Base-by-base conservation (phyloP, 2,797 vertebrate genomes). In the Aphelocoma californica region DNA sequence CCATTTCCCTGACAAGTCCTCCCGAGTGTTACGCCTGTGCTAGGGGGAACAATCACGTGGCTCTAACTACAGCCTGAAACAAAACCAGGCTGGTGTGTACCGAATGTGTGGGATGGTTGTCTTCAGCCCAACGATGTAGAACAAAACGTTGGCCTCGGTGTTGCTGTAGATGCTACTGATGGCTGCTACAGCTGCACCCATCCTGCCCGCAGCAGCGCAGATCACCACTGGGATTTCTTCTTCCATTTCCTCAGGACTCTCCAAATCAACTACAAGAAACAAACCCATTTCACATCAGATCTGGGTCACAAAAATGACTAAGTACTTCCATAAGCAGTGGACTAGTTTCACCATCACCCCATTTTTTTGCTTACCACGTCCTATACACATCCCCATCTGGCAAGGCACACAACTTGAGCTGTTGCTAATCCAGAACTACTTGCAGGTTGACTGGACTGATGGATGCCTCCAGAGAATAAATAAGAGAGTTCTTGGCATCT, bases 151-250 rank as follows among this genome's bases (percentile, higher is more conserved):
- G 50, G 98, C 98, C 0, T 98, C 97, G 0, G 99, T 99, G 98
- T 99, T 99, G 98, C 99, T 99, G 71, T 98, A 97, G 97, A 99
- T 96, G 89, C 99, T 99, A 83, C 99, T 99, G 97, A 99, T 99
- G 10, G 99, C 98, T 17, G 99, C 98, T 97, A 99, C 98, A 70
- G 99, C 93, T 2, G 98, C 99, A 0, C 99, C 99, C 92, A 99
- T 97, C 14, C 99, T 98, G 61, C 99, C 99, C 0, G 98, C 98
- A 0, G 99, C 98, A 2, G 99, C 99, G 0, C 99, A 99, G 72
- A 99, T 98, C 89, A 99, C 97, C 10, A 99, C 97, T 0, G 99
- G 99, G 82, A 99, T 97, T 88, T 98, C 98, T 29, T 97, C 86
- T 28, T 98, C 98, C 57, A 69, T 61, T 60, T 98, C 97, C 87